These are phyloP conservation scores for Corythornis madagascariensis DNA, from an alignment of 2,113 vertebrate species.

Conservation along the genomic window DNA sequence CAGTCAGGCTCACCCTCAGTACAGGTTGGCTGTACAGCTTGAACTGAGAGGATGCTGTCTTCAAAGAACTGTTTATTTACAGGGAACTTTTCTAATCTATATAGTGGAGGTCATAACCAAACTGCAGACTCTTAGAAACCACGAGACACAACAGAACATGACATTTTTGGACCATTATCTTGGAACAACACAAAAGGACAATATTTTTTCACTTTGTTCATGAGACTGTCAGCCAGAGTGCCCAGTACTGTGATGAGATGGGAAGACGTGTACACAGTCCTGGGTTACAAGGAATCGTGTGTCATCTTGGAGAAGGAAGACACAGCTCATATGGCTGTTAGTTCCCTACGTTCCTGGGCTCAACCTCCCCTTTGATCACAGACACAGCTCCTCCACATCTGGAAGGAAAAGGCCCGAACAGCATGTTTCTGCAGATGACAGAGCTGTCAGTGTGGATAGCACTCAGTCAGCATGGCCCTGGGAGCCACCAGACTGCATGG, in stretches of 20 bases:
- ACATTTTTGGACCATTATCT: neutral
- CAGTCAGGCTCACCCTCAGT: neutral
- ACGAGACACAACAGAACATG: neutral
- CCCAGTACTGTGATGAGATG: neutral
- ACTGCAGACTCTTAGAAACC: neutral
- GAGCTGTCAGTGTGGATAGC: neutral
- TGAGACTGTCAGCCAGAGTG: neutral
- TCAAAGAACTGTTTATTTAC: constrained; percentile 56
- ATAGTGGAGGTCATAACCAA: neutral
- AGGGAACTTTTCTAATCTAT: neutral
- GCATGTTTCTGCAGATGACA: neutral
- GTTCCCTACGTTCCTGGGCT: neutral
- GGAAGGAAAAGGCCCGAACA: neutral
- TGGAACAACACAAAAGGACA: neutral
- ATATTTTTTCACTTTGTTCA: neutral
- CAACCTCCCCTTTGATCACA: neutral
- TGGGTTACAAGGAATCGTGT: neutral
- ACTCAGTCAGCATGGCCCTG: rapidly evolving
- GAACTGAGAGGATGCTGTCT: neutral
- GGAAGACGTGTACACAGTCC: neutral
- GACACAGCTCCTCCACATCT: neutral
- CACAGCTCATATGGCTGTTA: neutral
- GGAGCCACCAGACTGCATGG: neutral
- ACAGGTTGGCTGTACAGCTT: neutral
- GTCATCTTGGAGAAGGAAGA: neutral